Percentiles rank a stretch among this genome's conserved stretches.
Conservation (phyloP, 2,888 invertebrate genomes). For the Oscheius sp. region DNA sequence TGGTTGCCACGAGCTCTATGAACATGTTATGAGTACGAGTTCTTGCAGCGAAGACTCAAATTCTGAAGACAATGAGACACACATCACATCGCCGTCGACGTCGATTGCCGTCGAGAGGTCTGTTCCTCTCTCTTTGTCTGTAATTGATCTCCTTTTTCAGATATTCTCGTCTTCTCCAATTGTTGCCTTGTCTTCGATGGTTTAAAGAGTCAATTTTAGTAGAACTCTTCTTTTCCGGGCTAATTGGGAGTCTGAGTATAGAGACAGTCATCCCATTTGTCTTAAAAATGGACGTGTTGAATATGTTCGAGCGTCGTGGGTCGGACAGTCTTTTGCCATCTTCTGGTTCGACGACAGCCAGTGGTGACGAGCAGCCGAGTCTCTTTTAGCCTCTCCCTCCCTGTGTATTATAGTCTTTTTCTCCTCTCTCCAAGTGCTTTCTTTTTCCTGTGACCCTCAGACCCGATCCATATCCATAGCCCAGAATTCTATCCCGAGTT, state of each 20-base stretch:
- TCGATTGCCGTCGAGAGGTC: constrained; percentile 54
- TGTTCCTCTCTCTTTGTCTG: not conserved
- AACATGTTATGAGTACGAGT: constrained; percentile 63
- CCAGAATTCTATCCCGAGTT: constrained; percentile 33
- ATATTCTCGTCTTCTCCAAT: constrained; percentile 65
- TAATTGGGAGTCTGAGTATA: constrained; percentile 91
- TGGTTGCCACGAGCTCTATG: constrained; percentile 78
- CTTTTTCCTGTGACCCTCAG: constrained; percentile 31
- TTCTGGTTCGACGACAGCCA: constrained; percentile 14
- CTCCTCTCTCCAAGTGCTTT: constrained; percentile 16
- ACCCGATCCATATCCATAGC: constrained; percentile 19
- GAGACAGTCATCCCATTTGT: constrained; percentile 93
- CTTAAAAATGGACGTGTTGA: constrained; percentile 78
- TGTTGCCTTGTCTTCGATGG: constrained; percentile 78
- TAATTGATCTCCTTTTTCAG: constrained; percentile 31
- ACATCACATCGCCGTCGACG: constrained; percentile 49
- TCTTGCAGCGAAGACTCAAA: constrained; percentile 56
- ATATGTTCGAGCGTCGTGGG: constrained; percentile 48
- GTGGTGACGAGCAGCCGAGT: constrained; percentile 8
- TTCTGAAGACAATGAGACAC: constrained; percentile 60
- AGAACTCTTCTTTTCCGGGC: constrained; percentile 90
- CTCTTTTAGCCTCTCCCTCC: constrained; percentile 11
- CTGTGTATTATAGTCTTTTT: constrained; percentile 3
- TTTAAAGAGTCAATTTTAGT: constrained; percentile 80
- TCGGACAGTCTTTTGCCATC: constrained; percentile 11